Base-by-base conservation (phyloP, 1,140 invertebrate species). In the Lucilia sericata region DNA sequence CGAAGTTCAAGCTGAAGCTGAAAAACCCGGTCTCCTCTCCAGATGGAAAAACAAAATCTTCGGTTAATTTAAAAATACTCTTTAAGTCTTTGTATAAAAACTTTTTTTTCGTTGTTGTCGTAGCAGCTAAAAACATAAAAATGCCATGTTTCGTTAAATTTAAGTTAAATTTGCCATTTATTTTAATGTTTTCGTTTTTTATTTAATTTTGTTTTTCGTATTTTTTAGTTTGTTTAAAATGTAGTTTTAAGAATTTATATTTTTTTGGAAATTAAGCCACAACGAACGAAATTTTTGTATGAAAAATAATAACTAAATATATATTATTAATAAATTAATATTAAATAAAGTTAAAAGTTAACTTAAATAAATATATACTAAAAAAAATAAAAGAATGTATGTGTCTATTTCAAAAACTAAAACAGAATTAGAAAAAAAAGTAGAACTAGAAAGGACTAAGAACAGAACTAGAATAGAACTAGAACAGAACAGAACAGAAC, bases 41-140 rank as follows among this genome's bases (percentile, higher is more conserved):
- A 87, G 85, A 36, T 0, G 86, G 19, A 87, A 87, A 82, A 82
- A 87, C 36, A 88, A 86, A 76, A 34, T 87, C 2, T 86, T 88
- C 51, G 87, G 87, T 83, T 88, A 87, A 81, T 21, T 5, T 76
- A 2, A 17, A n/a, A 74, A 83, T 55, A 76, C 47, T 51, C 36
- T 75, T 74, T 70, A 70, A 70, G 65, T 21, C 19, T 70, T n/a
- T 70, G 65, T 70, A 70, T 9, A 70, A 21, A 21, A 21, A 17
- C 2, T 2, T 49, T 12, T 49, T 74, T 74, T 74, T 49, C 42
- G 34, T 47, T 74, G n/a, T 83, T 83, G 10, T 30, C 25, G 25
- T 30, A 83, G 9, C 49, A 75, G 49, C 14, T 51, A 47, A 83
- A 75, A 55, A 14, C 49, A 82, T 55, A 80, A 17, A 30, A 84